These are phyloP conservation scores for Aleadryas rufinucha DNA, from an alignment of 2,113 vertebrate genomes.

Conservation along the genomic window DNA sequence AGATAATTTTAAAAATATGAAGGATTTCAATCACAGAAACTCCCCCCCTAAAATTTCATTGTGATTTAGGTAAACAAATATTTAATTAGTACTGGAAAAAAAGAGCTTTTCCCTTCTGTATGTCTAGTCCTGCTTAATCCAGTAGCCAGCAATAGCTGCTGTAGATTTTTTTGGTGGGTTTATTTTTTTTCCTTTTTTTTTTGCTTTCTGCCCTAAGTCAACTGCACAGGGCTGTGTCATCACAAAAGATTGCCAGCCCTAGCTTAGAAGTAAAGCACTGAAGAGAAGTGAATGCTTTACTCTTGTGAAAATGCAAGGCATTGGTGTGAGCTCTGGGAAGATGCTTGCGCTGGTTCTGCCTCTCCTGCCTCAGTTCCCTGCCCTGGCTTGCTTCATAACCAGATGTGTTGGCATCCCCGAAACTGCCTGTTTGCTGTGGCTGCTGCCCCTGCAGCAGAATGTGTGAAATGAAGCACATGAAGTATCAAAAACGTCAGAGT, in stretches of 20 bases:
- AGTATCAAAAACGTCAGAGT: not conserved
- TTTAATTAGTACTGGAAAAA: not conserved
- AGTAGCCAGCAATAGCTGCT: not conserved
- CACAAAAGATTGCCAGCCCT: not conserved
- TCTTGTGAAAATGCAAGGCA: not conserved
- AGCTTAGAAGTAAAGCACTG: not conserved
- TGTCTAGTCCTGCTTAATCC: not conserved
- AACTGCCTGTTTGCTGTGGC: not conserved
- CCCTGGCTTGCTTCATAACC: accelerated
- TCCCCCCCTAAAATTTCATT: not conserved
- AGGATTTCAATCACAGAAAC: not conserved
- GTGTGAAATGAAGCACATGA: not conserved
- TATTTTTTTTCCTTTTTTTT: not conserved
- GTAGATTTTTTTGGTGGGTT: not conserved
- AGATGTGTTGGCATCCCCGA: not conserved
- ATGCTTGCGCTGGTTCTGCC: not conserved
- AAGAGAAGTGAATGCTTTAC: not conserved
- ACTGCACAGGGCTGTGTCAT: accelerated
- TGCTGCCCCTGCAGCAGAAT: not conserved
- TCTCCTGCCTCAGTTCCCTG: not conserved
- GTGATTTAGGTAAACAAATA: not conserved
- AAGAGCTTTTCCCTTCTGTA: not conserved
- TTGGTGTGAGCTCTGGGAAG: not conserved
- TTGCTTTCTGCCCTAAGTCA: not conserved
- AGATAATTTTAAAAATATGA: not conserved